Evolutionary conservation across 2,113 vertebrate genomes (phyloP), one percentile per base, ranked within the genome.

Genomic region (Etia nguti): DNA sequence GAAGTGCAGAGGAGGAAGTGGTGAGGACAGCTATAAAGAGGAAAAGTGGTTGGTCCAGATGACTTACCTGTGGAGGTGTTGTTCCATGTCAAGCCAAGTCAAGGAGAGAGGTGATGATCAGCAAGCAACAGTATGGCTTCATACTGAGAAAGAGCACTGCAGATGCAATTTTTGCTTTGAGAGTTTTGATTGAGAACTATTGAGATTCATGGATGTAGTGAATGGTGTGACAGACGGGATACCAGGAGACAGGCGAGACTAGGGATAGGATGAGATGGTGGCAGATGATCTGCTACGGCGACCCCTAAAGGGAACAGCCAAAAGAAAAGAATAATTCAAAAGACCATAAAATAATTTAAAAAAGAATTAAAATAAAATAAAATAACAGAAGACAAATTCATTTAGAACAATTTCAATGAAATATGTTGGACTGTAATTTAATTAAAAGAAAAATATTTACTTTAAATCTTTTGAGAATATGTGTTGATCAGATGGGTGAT

Each of bases 281-380:
- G 65, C 20, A 43, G 12, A 10, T 70, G 65, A 70, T 70, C 65
- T 24, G 12, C 62, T 15, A 38, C 4, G 10, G 60, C 1, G 36
- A 22, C 2, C 2, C 12, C n/a, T 0, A 10, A 43, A 70, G n/a
- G 24, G 38, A 43, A 16, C n/a, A 6, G 1, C 38, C 62, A 70
- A 24, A 70, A 43, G 36, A 65, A 65, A 0, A 70, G 1, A 24
- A 43, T 0, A 43, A 70, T 43, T 70, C 1, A 43, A 1, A 70
- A 70, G 26, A 70, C 0, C 3, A 2, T 15, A 16, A 70, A 26
- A 70, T 24, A 0, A 24, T 10, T n/a, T n/a, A 13, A n/a, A 2
- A 6, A 46, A 13, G 41, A 70, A 70, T n/a, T n/a, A n/a, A 22
- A 70, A 24, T 41, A 1, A 9, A 38, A 16, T n/a, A n/a, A n/a